Percentiles rank a stretch among this genome's conserved stretches.
phyloP scores from a whole-genome alignment of 2,797 vertebrate genomes.

The Jordanella pulchra region DNA sequence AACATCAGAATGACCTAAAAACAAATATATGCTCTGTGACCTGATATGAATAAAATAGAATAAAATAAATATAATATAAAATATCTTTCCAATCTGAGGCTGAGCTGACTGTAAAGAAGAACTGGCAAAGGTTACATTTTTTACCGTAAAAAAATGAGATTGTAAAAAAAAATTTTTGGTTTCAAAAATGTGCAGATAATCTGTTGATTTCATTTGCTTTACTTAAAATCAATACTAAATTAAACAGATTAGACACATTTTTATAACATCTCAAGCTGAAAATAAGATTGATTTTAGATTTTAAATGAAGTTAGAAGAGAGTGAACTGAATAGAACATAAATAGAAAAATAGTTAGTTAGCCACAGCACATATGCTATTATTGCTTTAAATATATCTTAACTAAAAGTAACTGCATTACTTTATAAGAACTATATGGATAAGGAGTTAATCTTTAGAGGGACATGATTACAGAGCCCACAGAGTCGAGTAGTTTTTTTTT shows the following conservation, averaged over 20 bases:
- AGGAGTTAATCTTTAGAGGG: constrained; percentile 52
- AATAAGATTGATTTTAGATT: not conserved
- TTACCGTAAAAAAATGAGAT: too few relatives aligned
- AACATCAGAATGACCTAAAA: not conserved
- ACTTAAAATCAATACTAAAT: too few relatives aligned
- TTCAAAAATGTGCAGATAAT: too few relatives aligned
- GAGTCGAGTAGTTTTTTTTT: constrained; percentile 21
- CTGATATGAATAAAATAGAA: not conserved
- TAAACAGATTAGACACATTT: not conserved
- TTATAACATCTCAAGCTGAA: not conserved
- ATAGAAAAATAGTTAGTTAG: constrained; percentile 28
- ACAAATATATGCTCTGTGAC: not conserved
- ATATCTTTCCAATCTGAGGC: not conserved
- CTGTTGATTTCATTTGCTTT: too few relatives aligned
- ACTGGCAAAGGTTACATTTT: too few relatives aligned
- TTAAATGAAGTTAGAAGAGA: constrained; percentile 16
- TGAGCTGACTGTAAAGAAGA: not conserved
- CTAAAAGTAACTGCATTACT: constrained; percentile 56
- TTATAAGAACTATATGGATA: constrained; percentile 42
- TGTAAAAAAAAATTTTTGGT: too few relatives aligned
- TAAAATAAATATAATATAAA: not conserved
- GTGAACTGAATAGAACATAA: constrained; percentile 34
- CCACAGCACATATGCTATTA: constrained; percentile 52
- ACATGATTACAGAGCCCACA: constrained; percentile 51
- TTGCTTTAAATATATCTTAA: constrained; percentile 36